Evolutionary conservation across 2,113 vertebrate species (phyloP), one percentile per base, ranked within the genome.

Genomic region (Reinhardtius hippoglossoides): DNA sequence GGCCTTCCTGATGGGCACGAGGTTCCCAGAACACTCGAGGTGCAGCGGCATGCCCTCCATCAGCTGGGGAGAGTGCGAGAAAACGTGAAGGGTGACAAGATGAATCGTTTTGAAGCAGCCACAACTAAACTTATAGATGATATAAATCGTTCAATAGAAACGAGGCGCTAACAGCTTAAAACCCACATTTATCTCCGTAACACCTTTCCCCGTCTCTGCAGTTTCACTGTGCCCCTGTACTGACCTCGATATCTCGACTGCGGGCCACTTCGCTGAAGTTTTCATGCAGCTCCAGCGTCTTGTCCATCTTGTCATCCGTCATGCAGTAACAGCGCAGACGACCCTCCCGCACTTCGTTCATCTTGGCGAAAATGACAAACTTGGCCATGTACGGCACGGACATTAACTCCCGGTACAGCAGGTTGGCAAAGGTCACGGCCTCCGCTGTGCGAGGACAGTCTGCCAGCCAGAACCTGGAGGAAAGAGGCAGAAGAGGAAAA

Each of bases 241-340:
- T 90, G 44, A 99, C 98, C 97, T 99, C 98, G 3, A 99, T 98
- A 87, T 99, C 98, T 71, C 98, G 94, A 93, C 98, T 99, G 61
- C 98, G 96, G 4, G 98, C 98, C 87, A 98, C 98, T 85, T 99
- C 98, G 0, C 90, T 92, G 87, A 99, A 99, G 95, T 99, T 99
- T 83, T 99, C 98, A 0, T 99, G 98, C 86, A 98, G 96, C 91
- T 99, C 98, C 74, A 99, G 87, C 3, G 98, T 99, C 91, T 99
- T 99, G 94, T 99, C 98, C 92, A 98, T 97, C 84, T 97, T 99
- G 87, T 99, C 98, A 0, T 99, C 98, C 0, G 98, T 99, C 97
- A 99, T 98, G 89, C 98, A 99, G 94, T 99, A 99, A 90, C 98
- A 99, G 78, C 98, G 97, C 67, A 99, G 92, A 1, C 98, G 95